These are phyloP conservation scores for Dryococelus australis DNA, from an alignment of 2,888 invertebrate species.

Conservation along the genomic window DNA sequence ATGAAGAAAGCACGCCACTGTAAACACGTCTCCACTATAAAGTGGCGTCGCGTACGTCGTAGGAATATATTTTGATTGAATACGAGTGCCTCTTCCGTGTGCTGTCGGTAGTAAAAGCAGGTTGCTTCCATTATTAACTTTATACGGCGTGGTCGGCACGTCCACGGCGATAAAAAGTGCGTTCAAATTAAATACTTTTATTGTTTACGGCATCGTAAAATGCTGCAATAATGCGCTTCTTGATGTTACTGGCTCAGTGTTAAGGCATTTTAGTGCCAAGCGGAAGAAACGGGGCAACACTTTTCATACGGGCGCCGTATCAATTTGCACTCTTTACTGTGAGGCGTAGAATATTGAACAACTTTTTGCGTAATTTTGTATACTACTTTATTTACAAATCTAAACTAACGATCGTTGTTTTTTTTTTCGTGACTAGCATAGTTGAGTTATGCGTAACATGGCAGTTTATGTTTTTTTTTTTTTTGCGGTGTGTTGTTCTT, in stretches of 20 bases:
- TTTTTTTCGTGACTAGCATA: too few species aligned
- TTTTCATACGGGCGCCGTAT: background rate
- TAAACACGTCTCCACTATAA: background rate
- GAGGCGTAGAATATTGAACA: background rate
- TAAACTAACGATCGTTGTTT: too few species aligned
- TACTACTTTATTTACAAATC: too few species aligned
- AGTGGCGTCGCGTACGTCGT: background rate
- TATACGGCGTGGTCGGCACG: background rate
- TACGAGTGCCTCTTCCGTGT: background rate
- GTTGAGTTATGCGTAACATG: too few species aligned
- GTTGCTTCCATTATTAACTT: background rate
- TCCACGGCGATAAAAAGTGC: background rate
- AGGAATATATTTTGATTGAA: background rate
- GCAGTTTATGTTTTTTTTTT: too few species aligned
- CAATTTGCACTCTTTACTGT: background rate
- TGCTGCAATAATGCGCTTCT: background rate
- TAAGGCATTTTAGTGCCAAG: background rate
- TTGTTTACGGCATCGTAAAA: constrained; percentile 8
- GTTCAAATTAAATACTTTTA: constrained; percentile 11
- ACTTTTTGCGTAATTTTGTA: background rate
- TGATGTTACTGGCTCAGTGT: background rate
- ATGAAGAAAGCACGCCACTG: background rate
- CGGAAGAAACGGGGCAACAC: background rate
- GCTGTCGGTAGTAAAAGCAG: background rate
- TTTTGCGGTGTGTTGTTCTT: too few species aligned